A percentile compares a stretch with the other conserved stretches of the same genome.
Conservation (phyloP, 2,797 vertebrate genomes). For the Ciconia nigra region DNA sequence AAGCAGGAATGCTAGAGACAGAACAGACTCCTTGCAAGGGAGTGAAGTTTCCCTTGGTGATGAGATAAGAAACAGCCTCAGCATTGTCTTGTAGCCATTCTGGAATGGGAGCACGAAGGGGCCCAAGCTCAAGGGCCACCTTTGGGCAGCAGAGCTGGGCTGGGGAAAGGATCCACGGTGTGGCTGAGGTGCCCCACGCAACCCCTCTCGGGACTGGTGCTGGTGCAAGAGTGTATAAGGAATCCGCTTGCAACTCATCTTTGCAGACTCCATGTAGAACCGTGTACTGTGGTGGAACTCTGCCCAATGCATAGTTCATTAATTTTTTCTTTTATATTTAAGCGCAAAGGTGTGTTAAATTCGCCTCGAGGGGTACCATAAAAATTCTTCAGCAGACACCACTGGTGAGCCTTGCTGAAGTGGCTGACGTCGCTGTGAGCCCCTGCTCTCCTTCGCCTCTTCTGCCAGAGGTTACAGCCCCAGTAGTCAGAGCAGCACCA, state of each 20-base stretch:
- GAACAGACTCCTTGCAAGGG: not conserved
- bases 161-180: not conserved
- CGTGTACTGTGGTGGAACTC: fast-evolving
- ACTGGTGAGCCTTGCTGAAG: not conserved
- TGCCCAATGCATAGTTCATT: not conserved
- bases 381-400: not conserved
- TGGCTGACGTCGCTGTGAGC: fast-evolving
- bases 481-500: not conserved
- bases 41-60: not conserved
- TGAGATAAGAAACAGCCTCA: not conserved
- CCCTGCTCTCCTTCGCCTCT: not conserved
- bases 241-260: not conserved
- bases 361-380: not conserved
- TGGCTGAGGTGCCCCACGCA: not conserved
- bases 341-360: not conserved
- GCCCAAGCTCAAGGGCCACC: not conserved
- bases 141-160: not conserved
- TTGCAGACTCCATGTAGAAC: not conserved
- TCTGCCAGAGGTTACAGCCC: not conserved
- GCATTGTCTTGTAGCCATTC: not conserved
- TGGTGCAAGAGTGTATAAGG: not conserved
- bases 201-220: not conserved
- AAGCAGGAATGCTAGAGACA: not conserved
- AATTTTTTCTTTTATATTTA: not conserved
- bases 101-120: not conserved